A percentile compares a stretch with the other conserved stretches of the same genome.
These are phyloP conservation scores for Gryllus bimaculatus DNA, from an alignment of 1,140 invertebrate genomes.

Conservation along the genomic window DNA sequence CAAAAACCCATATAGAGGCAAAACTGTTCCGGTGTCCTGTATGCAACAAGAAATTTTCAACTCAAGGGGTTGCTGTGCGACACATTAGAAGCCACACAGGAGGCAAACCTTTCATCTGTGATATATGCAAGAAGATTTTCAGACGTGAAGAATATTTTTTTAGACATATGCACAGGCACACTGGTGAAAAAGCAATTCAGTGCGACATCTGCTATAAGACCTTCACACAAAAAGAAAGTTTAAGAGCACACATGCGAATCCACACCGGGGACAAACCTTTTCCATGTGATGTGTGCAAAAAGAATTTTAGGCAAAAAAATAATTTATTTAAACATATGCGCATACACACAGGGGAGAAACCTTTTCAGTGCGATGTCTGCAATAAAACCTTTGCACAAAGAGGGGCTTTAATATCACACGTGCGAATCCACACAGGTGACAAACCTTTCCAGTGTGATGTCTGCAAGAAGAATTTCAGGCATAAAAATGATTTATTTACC, in stretches of 20 bases:
- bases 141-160: not conserved
- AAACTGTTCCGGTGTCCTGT: no score
- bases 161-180: constrained; percentile 8
- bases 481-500: not conserved
- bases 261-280: constrained; percentile 21
- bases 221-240: constrained; percentile 40
- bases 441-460: constrained; percentile 20
- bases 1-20: no score
- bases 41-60: no score
- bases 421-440: constrained; percentile 18
- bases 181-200: constrained; percentile 49
- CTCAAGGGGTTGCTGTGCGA: no score
- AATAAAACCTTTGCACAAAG: constrained; percentile 27
- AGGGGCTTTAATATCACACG: constrained; percentile 19
- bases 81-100: not conserved
- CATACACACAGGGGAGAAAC: constrained; percentile 52
- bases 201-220: constrained; percentile 42
- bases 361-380: constrained; percentile 35
- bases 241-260: constrained; percentile 33
- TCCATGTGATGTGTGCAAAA: constrained; percentile 8
- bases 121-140: constrained; percentile 11
- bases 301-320: constrained; percentile 28
- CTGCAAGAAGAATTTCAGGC: constrained; percentile 11
- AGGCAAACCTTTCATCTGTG: not conserved
- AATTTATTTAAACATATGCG: constrained; percentile 68